phyloP scores from a whole-genome alignment of 2,888 invertebrate genomes.

The Pollenia griseotomentosa region DNA sequence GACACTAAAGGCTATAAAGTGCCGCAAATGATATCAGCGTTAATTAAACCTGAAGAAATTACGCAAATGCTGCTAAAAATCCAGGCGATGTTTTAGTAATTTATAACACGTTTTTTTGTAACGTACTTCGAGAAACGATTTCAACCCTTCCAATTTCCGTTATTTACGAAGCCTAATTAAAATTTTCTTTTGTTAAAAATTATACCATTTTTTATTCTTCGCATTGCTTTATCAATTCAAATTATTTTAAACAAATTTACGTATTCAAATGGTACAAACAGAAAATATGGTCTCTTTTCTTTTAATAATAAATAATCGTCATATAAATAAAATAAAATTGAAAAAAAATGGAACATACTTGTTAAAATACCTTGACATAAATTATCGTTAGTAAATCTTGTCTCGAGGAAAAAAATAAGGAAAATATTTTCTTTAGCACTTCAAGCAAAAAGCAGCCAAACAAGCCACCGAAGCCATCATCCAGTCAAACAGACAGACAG shows the following conservation, averaged over 20 bases:
- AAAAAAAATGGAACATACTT: slow-evolving; percentile 44
- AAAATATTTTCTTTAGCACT: slow-evolving; percentile 70
- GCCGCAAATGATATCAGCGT: too few species aligned
- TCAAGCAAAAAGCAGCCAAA: slow-evolving; percentile 20
- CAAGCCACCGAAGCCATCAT: slow-evolving; percentile 5
- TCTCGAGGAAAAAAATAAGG: slow-evolving; percentile 56
- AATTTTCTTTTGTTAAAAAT: neutral
- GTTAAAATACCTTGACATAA: slow-evolving; percentile 72
- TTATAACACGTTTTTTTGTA: neutral
- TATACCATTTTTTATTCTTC: neutral
- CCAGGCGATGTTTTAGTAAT: too few species aligned
- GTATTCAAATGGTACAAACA: slow-evolving; percentile 17
- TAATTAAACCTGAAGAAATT: too few species aligned
- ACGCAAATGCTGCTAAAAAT: too few species aligned
- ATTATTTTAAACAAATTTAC: slow-evolving; percentile 25
- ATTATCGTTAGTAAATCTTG: slow-evolving; percentile 71
- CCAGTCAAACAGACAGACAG: slow-evolving; percentile 39
- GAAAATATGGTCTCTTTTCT: slow-evolving; percentile 27
- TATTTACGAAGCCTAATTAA: neutral
- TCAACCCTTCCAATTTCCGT: too few species aligned
- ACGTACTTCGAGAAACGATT: too few species aligned
- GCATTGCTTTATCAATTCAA: neutral
- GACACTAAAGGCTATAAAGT: too few species aligned
- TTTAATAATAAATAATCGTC: slow-evolving; percentile 57
- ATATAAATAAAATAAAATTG: slow-evolving; percentile 28